Base-by-base conservation (phyloP, 92 coral and sea anemone genomes). In the Epizoanthus rinbou region DNA sequence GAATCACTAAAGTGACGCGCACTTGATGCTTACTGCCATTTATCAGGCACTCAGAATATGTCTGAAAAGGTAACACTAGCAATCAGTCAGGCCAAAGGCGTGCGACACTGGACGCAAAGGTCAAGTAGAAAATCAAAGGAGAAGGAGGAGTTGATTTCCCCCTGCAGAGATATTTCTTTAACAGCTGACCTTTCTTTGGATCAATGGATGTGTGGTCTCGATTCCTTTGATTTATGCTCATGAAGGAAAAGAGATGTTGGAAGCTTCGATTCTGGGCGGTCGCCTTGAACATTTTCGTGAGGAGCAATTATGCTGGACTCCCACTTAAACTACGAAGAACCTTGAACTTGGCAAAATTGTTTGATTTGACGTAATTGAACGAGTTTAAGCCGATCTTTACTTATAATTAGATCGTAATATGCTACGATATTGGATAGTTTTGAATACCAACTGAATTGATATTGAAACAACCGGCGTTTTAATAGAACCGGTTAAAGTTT, bases 391-490 rank as follows among this genome's bases (percentile, higher is more conserved):
- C 23, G 25, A 50, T 73, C 24, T 19, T 50, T 73, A 18, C 3
- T 73, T 73, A 52, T 73, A 73, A 45, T 8, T 52, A 19, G 41
- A 45, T 73, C 15, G 60, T 72, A 17, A 72, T 18, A 50, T 9
- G 21, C 8, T 33, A 25, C 17, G 50, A 35, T 75, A 62, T 57
- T 28, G 43, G 63, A 35, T 60, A n/a, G 60, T 78, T 9, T 10
- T 50, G 54, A 50, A 50, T 11, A 50, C 11, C 53, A 50, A 50
- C 54, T 50, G 54, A 50, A 11, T 14, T 21, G 57, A 59, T 78
- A 63, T 78, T 78, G 59, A 22, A 39, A 16, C 72, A 3, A 78
- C 71, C 82, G 60, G 71, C 24, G 39, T 78, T 76, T 41, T 45
- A 19, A 43, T 57, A 78, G 64, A 24, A 76, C 19, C 54, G 54